These are phyloP conservation scores for Otocyon megalotis DNA, from an alignment of 2,113 vertebrate species.

Conservation along the genomic window DNA sequence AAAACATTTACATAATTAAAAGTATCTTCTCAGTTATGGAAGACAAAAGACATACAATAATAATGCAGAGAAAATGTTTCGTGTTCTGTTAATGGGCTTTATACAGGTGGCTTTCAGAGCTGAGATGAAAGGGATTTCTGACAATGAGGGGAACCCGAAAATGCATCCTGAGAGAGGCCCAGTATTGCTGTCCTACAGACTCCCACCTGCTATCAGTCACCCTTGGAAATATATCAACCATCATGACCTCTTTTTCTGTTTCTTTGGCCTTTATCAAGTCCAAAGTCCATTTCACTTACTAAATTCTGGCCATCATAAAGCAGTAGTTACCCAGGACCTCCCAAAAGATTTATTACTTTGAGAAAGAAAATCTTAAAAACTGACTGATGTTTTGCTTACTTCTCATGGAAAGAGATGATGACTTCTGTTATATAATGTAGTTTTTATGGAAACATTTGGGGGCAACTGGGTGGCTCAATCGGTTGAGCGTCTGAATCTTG, in stretches of 20 bases:
- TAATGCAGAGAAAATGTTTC: not conserved
- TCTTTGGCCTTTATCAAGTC: not conserved
- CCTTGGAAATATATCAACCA: not conserved
- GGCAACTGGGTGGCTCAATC: not conserved
- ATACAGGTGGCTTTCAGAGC: not conserved
- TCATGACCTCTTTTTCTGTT: not conserved
- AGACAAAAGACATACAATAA: not conserved
- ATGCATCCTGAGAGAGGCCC: not conserved
- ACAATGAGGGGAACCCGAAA: not conserved
- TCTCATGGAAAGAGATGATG: not conserved
- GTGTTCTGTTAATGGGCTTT: not conserved
- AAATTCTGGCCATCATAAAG: not conserved
- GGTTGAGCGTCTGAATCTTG: not conserved
- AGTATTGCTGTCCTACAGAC: rapidly evolving
- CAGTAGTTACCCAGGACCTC: not conserved
- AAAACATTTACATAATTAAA: constrained; percentile 24
- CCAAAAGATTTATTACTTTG: not conserved
- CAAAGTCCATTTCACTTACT: not conserved
- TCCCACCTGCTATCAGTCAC: rapidly evolving
- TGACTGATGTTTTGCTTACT: not conserved
- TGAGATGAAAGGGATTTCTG: not conserved
- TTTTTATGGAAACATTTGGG: not conserved
- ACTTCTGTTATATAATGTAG: not conserved
- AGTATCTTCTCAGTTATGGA: not conserved
- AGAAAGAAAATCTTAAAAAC: not conserved